phyloP scores from a whole-genome alignment of 2,797 vertebrate genomes.

The Manis pentadactyla region DNA sequence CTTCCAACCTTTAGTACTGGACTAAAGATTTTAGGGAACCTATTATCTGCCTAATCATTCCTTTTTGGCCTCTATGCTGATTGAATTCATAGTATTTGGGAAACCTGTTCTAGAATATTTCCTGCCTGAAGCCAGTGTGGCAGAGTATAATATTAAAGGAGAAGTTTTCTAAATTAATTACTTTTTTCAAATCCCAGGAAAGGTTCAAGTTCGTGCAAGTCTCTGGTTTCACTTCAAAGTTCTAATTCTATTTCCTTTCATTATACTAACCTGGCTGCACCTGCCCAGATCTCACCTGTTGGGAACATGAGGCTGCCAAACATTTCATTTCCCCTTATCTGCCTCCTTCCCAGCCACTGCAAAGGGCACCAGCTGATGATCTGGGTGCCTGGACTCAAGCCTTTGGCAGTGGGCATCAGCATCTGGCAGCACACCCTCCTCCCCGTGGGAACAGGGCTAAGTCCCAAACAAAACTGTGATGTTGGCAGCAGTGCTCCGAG shows the following conservation, averaged over 20 bases:
- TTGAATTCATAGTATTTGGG: not conserved
- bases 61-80: not conserved
- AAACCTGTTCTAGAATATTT: constrained; percentile 25
- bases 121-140: constrained; percentile 40
- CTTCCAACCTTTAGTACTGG: not conserved
- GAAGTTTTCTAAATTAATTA: constrained; percentile 78
- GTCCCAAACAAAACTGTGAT: constrained; percentile 49
- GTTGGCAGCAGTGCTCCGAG: not conserved
- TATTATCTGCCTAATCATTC: not conserved
- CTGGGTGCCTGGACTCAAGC: constrained; percentile 10
- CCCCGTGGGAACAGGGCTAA: constrained; percentile 70
- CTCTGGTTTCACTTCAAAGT: constrained; percentile 73
- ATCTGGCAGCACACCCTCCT: constrained; percentile 38
- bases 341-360: not conserved
- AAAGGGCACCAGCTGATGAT: not conserved
- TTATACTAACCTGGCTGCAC: constrained; percentile 67
- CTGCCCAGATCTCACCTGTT: constrained; percentile 75
- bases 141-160: not conserved
- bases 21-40: not conserved
- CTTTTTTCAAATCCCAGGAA: constrained; percentile 71
- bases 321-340: not conserved
- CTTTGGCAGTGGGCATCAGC: constrained; percentile 50
- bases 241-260: constrained; percentile 81
- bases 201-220: constrained; percentile 58
- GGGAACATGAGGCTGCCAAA: constrained; percentile 63